Conservation (phyloP, 2,113 vertebrate species). For the Arizona elegans region DNA sequence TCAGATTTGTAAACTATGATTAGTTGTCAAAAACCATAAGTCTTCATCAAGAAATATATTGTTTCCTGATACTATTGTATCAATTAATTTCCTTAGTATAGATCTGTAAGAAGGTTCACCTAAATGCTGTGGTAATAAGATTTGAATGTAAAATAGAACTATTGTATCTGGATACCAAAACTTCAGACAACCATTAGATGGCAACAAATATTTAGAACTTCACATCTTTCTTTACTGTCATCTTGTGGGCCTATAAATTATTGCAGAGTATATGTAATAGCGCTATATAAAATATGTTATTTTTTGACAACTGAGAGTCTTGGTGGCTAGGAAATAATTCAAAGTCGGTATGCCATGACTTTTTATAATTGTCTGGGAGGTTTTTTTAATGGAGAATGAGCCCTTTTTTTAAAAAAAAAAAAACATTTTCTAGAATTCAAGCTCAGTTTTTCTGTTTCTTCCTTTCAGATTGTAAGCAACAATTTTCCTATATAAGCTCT, state of each 20-base stretch:
- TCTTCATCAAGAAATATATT: neutral
- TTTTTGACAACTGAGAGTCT: neutral
- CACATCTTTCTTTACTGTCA: neutral
- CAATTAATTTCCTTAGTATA: neutral
- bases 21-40: neutral
- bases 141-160: neutral
- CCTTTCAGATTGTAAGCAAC: neutral
- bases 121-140: neutral
- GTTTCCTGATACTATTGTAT: slow-evolving; percentile 32
- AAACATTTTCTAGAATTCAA: neutral
- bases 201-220: neutral
- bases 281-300: neutral
- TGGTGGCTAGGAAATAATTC: neutral
- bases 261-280: neutral
- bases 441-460: neutral
- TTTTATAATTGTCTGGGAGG: neutral
- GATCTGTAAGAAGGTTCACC: neutral
- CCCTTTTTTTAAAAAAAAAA: neutral
- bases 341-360: neutral
- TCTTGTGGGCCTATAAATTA: neutral
- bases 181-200: neutral
- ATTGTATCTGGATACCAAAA: neutral
- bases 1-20: neutral
- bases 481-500: neutral
- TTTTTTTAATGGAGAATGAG: neutral